Percentiles rank a stretch among this genome's conserved stretches.
These are phyloP conservation scores for Oreortyx pictus DNA, from an alignment of 2,797 vertebrate species.

Conservation along the genomic window DNA sequence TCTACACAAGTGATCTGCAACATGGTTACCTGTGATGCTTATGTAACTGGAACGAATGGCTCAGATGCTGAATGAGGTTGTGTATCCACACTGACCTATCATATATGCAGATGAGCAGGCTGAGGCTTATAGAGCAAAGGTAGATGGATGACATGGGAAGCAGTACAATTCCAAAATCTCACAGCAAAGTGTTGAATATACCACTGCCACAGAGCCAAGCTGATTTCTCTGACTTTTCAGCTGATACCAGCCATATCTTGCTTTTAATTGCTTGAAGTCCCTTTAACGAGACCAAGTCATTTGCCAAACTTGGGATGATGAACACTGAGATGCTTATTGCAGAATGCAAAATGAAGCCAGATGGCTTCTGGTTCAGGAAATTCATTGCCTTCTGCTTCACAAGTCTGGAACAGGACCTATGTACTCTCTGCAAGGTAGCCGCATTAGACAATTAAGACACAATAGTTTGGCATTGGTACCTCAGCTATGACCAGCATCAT, in stretches of 20 bases:
- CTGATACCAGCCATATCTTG: not conserved
- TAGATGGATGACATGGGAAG: not conserved
- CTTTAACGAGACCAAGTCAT: not conserved
- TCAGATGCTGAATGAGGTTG: not conserved
- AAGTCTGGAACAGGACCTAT: not conserved
- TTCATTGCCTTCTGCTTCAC: not conserved
- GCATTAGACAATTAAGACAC: not conserved
- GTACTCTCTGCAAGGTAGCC: not conserved
- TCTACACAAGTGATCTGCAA: not conserved
- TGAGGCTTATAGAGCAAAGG: not conserved
- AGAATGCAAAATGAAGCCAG: constrained; percentile 3
- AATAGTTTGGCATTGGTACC: not conserved
- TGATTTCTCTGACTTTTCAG: not conserved
- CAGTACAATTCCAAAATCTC: not conserved
- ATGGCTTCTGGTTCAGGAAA: constrained; percentile 24
- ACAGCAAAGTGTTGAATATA: not conserved
- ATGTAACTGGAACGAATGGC: not conserved
- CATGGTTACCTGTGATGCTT: not conserved
- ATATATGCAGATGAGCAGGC: not conserved
- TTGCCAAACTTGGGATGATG: not conserved
- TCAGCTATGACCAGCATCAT: not conserved
- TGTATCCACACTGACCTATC: not conserved
- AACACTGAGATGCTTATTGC: not conserved
- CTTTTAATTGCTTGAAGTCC: not conserved
- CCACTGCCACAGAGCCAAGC: not conserved